phyloP scores from a whole-genome alignment of 2,797 vertebrate genomes.

The Myotis planiceps region DNA sequence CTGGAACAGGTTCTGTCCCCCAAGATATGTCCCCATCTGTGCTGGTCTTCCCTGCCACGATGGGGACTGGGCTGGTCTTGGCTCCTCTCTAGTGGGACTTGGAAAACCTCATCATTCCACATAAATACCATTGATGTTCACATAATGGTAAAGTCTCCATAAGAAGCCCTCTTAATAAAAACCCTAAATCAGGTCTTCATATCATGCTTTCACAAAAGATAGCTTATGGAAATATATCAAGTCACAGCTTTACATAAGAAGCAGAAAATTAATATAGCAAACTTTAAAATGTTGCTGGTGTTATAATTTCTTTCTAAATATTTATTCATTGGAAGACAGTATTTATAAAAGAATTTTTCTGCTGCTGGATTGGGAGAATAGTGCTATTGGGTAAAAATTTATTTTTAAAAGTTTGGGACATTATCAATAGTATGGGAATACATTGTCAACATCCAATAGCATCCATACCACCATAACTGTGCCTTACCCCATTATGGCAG shows the following conservation, averaged over 20 bases:
- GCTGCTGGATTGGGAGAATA: background rate
- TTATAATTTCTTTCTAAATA: slow-evolving; percentile 11
- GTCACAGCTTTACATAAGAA: background rate
- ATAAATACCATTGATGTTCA: background rate
- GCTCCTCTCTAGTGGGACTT: background rate
- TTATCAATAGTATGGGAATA: background rate
- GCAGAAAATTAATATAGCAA: background rate
- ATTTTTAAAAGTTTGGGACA: background rate
- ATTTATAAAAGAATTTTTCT: slow-evolving; percentile 20
- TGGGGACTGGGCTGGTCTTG: background rate
- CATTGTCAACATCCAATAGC: background rate
- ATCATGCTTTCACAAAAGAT: slow-evolving; percentile 7
- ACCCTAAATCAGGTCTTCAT: background rate
- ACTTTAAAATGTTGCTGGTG: background rate
- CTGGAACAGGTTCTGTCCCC: background rate
- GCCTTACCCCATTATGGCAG: slow-evolving; percentile 96
- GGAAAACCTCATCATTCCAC: slow-evolving; percentile 7
- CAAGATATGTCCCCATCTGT: background rate
- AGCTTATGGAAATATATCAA: background rate
- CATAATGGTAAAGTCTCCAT: background rate
- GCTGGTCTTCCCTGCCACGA: background rate
- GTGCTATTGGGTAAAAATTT: background rate
- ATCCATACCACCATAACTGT: background rate
- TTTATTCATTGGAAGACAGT: background rate
- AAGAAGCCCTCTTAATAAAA: slow-evolving; percentile 38